A percentile compares a stretch with the other conserved stretches of the same genome.
These are phyloP conservation scores for Lissonota sp. DNA, from an alignment of 2,888 invertebrate genomes.

Conservation along the genomic window DNA sequence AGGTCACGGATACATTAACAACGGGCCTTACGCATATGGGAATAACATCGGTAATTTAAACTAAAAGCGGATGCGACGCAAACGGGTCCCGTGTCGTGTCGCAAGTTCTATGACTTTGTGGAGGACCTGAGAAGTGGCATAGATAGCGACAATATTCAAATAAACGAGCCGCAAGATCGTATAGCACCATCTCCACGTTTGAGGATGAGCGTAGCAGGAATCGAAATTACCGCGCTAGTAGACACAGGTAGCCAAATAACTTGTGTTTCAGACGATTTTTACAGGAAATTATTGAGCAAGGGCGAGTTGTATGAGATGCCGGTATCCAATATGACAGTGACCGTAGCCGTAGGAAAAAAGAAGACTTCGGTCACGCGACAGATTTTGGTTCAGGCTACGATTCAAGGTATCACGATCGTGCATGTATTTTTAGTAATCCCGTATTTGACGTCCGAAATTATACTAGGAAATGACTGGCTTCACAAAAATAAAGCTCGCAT, in stretches of 20 bases:
- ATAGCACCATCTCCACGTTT: slow-evolving; percentile 8
- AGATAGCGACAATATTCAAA: slow-evolving; percentile 9
- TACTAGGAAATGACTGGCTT: slow-evolving; percentile 54
- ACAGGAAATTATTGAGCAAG: slow-evolving; percentile 16
- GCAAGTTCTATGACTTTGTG: slow-evolving; percentile 23
- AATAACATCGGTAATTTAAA: slow-evolving; percentile 21
- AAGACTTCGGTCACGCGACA: slow-evolving; percentile 37
- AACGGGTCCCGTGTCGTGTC: slow-evolving; percentile 24
- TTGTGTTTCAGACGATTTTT: slow-evolving; percentile 50
- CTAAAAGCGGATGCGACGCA: slow-evolving; percentile 27
- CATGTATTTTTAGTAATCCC: slow-evolving; percentile 48
- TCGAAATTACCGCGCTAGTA: slow-evolving; percentile 14
- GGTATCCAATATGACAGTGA: slow-evolving; percentile 33
- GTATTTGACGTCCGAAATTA: slow-evolving; percentile 32
- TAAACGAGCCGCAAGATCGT: not conserved
- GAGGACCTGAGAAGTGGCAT: slow-evolving; percentile 29
- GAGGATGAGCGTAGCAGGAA: not conserved
- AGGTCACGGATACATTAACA: too few relatives aligned
- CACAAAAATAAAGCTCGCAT: slow-evolving; percentile 22
- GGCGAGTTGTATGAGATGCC: slow-evolving; percentile 35
- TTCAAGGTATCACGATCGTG: not conserved
- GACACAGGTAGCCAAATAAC: slow-evolving; percentile 52
- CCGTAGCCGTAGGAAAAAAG: slow-evolving; percentile 43
- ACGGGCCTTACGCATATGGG: too few relatives aligned
- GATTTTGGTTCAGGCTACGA: slow-evolving; percentile 7